Conservation (phyloP, 2,113 vertebrate species). For the Elachura formosa region DNA sequence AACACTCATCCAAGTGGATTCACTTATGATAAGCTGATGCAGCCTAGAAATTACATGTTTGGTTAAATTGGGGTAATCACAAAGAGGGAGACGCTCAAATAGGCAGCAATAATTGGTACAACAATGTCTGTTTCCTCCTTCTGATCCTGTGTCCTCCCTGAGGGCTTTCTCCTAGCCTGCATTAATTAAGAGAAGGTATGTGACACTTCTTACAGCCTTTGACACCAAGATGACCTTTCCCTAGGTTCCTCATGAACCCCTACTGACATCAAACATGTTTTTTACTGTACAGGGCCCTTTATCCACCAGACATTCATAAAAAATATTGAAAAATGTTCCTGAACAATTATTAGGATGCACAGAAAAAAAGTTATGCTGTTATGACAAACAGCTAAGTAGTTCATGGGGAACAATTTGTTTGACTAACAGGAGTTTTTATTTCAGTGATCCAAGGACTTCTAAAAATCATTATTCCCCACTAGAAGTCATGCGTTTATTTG, state of each 20-base stretch:
- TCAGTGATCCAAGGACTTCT: background rate
- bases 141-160: constrained; percentile 14
- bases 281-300: background rate
- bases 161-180: background rate
- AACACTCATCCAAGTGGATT: constrained; percentile 23
- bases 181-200: constrained; percentile 37
- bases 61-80: constrained; percentile 37
- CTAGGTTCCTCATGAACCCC: background rate
- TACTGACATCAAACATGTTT: background rate
- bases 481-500: background rate
- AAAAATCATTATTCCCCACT: background rate
- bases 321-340: background rate
- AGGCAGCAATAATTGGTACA: constrained; percentile 20
- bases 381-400: background rate
- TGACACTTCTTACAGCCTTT: constrained; percentile 43
- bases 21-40: constrained; percentile 35
- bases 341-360: background rate
- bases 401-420: background rate
- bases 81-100: background rate
- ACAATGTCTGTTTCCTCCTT: constrained; percentile 8
- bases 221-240: constrained; percentile 31
- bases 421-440: background rate
- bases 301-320: background rate
- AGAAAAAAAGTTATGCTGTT: background rate
- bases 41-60: constrained; percentile 46